Percentiles rank a stretch among this genome's conserved stretches.
Conservation (phyloP, 2,797 vertebrate genomes). For the Acropternis orthonyx region DNA sequence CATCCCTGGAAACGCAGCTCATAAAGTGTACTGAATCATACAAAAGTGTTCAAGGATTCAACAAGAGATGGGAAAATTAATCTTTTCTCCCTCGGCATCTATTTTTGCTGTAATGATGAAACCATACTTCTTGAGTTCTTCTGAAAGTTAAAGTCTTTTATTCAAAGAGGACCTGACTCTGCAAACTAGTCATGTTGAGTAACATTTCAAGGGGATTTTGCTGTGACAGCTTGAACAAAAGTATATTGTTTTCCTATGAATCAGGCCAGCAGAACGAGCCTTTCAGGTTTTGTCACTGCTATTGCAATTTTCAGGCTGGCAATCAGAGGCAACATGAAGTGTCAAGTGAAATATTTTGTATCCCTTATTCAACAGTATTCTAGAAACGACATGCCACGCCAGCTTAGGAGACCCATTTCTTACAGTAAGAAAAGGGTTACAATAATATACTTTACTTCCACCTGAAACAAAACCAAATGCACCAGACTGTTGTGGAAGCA, state of each 20-base stretch:
- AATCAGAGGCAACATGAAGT: constrained; percentile 7
- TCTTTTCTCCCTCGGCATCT: background rate
- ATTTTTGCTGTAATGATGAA: constrained; percentile 27
- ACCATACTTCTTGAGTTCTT: background rate
- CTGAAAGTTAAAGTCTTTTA: constrained; percentile 23
- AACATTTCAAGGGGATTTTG: constrained; percentile 2
- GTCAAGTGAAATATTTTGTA: constrained; percentile 20
- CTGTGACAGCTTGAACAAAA: constrained; percentile 17
- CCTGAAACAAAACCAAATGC: background rate
- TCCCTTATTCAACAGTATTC: background rate
- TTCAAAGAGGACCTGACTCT: constrained; percentile 45
- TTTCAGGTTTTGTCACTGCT: constrained; percentile 37
- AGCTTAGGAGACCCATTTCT: background rate
- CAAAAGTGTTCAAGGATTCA: constrained; percentile 45
- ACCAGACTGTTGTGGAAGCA: background rate
- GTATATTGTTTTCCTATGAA: constrained; percentile 22
- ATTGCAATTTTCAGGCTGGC: constrained; percentile 32
- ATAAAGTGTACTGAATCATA: constrained; percentile 34
- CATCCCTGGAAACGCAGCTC: constrained; percentile 26
- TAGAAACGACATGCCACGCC: background rate
- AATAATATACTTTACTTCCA: background rate
- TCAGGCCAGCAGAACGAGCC: background rate
- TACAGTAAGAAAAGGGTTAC: background rate
- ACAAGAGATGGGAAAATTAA: background rate
- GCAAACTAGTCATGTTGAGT: constrained; percentile 45